Evolutionary conservation across 2,797 vertebrate genomes (phyloP), one percentile per base, ranked within the genome.

Genomic region (Monodelphis domestica): DNA sequence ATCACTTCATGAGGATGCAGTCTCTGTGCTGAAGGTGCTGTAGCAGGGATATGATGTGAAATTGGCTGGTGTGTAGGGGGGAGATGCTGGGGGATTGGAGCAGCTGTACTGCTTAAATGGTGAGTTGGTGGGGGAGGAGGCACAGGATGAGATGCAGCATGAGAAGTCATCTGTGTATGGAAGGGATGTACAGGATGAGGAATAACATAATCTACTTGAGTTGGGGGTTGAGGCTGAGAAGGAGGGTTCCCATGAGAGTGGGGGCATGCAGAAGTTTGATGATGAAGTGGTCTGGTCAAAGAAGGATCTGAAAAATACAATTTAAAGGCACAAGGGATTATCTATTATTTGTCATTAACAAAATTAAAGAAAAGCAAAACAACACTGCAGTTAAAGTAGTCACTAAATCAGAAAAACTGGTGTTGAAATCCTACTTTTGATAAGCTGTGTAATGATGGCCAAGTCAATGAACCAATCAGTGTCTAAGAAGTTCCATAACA

Each of bases 171-270:
- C 3, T 99, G 99, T 33, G 99, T 98, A 96, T 99, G 99, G 97
- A 99, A 99, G 95, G 99, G 99, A 95, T 99, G 99, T 90, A 99
- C 99, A 0, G 99, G 98, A 98, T 99, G 99, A 97, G 99, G 99
- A 97, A 99, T 99, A 96, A 99, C 99, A 95, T 99, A 99, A 97
- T 99, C 99, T 88, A 99, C 98, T 98, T 99, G 99, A 50, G 99
- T 98, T 90, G 99, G 98, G 45, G 99, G 99, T 95, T 99, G 99
- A 33, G 99, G 98, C 92, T 99, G 98, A 59, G 99, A 99, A 90
- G 99, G 99, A 88, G 99, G 99, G 97, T 99, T 99, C 95, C 99
- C 99, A 92, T 99, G 99, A 97, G 99, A 99, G 95, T 99, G 99
- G 95, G 99, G 99, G 96, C 99, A 99, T 92, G 99, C 98, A 45